These are phyloP conservation scores for Antechinus flavipes DNA, from an alignment of 2,113 vertebrate species.

Conservation along the genomic window DNA sequence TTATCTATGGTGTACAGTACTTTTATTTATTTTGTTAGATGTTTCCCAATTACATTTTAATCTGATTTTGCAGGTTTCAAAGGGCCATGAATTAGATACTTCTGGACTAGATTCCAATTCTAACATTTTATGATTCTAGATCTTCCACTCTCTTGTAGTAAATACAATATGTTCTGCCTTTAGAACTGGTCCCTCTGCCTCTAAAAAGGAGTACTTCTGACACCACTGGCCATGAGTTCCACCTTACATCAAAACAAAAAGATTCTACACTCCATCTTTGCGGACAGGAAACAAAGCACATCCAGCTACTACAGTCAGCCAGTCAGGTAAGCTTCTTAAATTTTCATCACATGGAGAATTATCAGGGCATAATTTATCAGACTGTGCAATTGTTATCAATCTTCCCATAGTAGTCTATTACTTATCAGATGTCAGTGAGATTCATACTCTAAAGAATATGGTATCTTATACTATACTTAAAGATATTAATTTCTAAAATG, in stretches of 20 bases:
- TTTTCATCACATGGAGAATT: constrained; percentile 57
- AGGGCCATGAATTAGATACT: not conserved
- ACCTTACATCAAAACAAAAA: constrained; percentile 78
- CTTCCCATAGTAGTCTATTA: not conserved
- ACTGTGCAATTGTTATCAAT: not conserved
- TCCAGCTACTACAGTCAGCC: constrained; percentile 68
- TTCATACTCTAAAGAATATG: not conserved
- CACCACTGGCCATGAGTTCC: constrained; percentile 72
- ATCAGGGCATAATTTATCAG: not conserved
- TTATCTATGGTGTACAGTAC: not conserved
- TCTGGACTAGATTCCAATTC: not conserved
- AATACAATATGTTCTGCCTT: constrained; percentile 55
- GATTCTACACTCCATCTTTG: constrained; percentile 77
- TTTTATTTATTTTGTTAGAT: not conserved
- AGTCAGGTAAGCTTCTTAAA: constrained; percentile 80
- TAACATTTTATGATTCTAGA: not conserved
- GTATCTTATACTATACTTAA: not conserved
- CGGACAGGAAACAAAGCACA: constrained; percentile 76
- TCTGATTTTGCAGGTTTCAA: not conserved
- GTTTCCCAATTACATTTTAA: not conserved
- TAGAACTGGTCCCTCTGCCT: constrained; percentile 76
- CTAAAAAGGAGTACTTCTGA: constrained; percentile 81
- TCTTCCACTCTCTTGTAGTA: constrained; percentile 11
- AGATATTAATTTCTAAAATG: not conserved
- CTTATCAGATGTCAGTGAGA: not conserved